Conservation (phyloP, 2,797 vertebrate species). For the Poecilia velifera region DNA sequence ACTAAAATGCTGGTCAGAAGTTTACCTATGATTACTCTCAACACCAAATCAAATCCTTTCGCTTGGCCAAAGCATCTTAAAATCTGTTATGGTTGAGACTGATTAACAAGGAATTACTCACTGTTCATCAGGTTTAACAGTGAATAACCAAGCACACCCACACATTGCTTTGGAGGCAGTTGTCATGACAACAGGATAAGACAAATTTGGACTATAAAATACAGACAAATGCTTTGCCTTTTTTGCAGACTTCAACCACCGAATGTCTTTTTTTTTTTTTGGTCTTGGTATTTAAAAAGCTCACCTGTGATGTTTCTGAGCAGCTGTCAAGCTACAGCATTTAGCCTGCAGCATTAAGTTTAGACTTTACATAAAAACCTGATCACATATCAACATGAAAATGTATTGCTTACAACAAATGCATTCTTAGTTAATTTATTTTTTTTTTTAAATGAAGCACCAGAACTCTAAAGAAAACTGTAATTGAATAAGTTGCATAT, state of each 20-base stretch:
- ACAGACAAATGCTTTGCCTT: background rate
- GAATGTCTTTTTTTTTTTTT: background rate
- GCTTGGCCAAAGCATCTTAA: background rate
- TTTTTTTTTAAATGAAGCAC: background rate
- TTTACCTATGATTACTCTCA: background rate
- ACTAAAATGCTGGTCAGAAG: slow-evolving; percentile 92
- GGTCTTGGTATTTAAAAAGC: background rate
- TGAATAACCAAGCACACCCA: background rate
- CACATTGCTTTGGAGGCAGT: background rate
- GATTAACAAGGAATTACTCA: background rate
- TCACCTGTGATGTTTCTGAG: background rate
- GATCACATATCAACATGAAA: background rate
- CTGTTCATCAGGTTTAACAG: background rate
- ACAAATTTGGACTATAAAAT: background rate
- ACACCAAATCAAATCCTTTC: background rate
- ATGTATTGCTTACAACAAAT: background rate
- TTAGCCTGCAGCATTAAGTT: background rate
- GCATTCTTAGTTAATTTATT: background rate
- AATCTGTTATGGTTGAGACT: background rate
- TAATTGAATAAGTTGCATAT: background rate
- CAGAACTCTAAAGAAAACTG: background rate
- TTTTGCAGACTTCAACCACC: background rate
- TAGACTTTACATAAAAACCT: background rate
- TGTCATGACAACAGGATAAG: background rate
- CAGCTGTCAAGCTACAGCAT: background rate